These are phyloP conservation scores for Corbicula japonica DNA, from an alignment of 2,888 invertebrate species.

Conservation along the genomic window DNA sequence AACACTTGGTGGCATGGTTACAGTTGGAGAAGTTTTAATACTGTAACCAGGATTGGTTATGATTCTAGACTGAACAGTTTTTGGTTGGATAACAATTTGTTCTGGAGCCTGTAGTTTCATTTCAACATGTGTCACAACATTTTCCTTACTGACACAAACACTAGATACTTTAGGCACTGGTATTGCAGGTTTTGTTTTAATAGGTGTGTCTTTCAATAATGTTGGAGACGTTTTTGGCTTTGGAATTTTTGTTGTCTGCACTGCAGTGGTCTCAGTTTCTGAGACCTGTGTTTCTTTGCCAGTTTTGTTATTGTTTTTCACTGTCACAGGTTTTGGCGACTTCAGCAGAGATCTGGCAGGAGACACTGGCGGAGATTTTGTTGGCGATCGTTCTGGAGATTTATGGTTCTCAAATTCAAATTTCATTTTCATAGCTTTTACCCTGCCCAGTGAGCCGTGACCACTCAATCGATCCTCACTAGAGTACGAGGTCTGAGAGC, in stretches of 20 bases:
- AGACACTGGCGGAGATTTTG: constrained; percentile 47
- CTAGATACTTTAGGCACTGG: constrained; percentile 22
- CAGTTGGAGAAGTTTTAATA: neutral
- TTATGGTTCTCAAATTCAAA: constrained; percentile 75
- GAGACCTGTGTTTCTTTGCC: neutral
- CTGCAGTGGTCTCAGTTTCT: neutral
- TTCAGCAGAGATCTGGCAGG: constrained; percentile 45
- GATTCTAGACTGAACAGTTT: neutral
- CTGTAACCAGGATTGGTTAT: neutral
- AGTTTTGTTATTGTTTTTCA: constrained; percentile 6
- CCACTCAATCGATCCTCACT: constrained; percentile 71
- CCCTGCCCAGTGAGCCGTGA: constrained; percentile 70
- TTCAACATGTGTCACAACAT: neutral
- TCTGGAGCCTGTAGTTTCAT: neutral
- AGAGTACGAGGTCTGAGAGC: constrained; percentile 72
- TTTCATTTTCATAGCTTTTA: constrained; percentile 74
- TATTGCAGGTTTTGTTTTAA: constrained; percentile 35
- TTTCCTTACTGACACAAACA: constrained; percentile 11
- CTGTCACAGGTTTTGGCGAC: constrained; percentile 42
- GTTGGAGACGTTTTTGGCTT: constrained; percentile 39
- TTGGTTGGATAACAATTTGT: constrained; percentile 4
- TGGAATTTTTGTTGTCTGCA: constrained; percentile 26
- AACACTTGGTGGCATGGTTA: constrained; percentile 2
- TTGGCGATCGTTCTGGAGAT: constrained; percentile 42
- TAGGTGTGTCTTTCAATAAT: constrained; percentile 2